Evolutionary conservation across 2,888 invertebrate genomes (phyloP), one percentile per base, ranked within the genome.

Genomic region (Yponomeuta sedellus): DNA sequence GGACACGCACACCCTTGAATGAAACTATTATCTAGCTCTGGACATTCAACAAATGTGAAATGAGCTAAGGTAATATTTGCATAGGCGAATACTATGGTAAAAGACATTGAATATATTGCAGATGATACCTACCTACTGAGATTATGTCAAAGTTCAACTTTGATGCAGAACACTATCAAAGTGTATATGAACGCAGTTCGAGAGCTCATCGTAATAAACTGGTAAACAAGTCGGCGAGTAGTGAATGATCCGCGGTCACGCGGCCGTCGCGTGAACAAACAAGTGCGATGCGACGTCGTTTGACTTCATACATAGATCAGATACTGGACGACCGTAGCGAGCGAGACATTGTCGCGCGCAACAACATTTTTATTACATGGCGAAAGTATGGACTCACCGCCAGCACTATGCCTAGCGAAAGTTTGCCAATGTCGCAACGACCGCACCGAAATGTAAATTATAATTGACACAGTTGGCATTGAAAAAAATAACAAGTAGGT

Each of bases 241-340:
- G 40, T 40, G 63, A 63, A 63, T 59, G 79, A 20, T 57, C 28
- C 44, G 44, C 61, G 81, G 77, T 81, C 90, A 89, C 83, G 88
- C 80, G 71, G 82, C 66, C 78, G 75, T 75, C 83, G 86, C 90
- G 89, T 90, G 89, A 85, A 89, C 86, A 90, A 89, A 89, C 89
- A 89, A 89, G 84, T 85, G 82, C 75, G 77, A 74, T 85, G 82
- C 75, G 77, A 74, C 74, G 79, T 76, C 76, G 58, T n/a, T 56
- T 64, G 25, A 19, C 40, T 62, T 44, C 6, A 8, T 34, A 34
- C 34, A 6, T 6, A 34, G 44, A 64, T 22, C 10, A 3, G 16
- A 22, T 57, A 62, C 62, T 62, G 39, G n/a, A 28, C 39, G n/a
- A 62, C 28, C 62, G n/a, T 2, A 28, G 34, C 28, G 64, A 44